Evolutionary conservation across 2,113 vertebrate species (phyloP).

Genomic region (Hypanus sabinus): DNA sequence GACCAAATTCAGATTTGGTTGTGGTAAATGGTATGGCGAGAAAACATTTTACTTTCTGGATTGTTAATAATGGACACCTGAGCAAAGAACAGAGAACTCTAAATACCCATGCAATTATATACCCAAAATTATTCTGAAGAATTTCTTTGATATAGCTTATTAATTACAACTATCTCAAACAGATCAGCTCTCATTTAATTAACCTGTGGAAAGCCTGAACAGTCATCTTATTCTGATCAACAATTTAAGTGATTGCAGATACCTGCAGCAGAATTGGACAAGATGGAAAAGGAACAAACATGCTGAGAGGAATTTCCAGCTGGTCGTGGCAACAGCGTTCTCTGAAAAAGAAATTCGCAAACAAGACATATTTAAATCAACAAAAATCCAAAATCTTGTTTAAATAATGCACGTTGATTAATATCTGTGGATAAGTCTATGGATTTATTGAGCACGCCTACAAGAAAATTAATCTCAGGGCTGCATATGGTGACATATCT

Average conservation of each 20-base stretch:
- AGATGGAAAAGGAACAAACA: constrained; percentile 91
- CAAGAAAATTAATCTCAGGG: too few species aligned
- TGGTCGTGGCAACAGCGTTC: constrained; percentile 84
- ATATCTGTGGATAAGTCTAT: background rate
- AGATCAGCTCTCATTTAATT: background rate
- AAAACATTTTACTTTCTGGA: background rate
- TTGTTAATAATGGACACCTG: background rate
- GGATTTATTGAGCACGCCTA: too few species aligned
- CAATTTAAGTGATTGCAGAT: constrained; percentile 38
- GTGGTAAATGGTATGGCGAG: background rate
- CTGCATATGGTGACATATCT: too few species aligned
- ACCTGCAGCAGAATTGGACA: constrained; percentile 91
- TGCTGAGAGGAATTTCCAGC: constrained; percentile 85
- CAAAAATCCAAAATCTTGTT: background rate
- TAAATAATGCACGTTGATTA: background rate
- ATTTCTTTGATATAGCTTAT: background rate
- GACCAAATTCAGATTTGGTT: background rate
- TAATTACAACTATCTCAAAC: background rate
- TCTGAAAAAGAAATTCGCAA: constrained; percentile 50
- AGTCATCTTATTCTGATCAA: background rate
- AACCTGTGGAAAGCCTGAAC: background rate
- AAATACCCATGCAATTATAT: background rate
- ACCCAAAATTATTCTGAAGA: background rate
- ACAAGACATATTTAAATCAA: background rate
- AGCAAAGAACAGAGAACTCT: background rate